Evolutionary conservation across 2,797 vertebrate species (phyloP), one percentile per base, ranked within the genome.

Genomic region (Manis crassicaudata): DNA sequence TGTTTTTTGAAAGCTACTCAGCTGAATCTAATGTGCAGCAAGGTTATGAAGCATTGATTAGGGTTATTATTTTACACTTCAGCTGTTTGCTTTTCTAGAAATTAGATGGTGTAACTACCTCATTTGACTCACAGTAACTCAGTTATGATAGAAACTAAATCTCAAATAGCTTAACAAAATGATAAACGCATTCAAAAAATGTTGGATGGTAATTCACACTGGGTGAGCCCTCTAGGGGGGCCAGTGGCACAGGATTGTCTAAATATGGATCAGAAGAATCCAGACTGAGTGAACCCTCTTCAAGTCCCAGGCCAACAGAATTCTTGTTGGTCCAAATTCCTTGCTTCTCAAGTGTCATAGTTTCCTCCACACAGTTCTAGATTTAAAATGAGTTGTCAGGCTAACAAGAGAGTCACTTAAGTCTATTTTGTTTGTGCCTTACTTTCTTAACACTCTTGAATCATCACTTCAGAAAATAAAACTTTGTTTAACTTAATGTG

Each of bases 1-100:
- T 92, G 37, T 7, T 95, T 96, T 96, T 75, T 60, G 25, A 90
- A 96, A 82, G 52, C 40, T 92, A 20, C 43, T 88, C 60, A 63
- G 72, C 2, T 60, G 80, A 14, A 75, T 87, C 29, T 35, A 63
- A 65, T 25, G 54, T 87, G 58, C 8, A 21, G 16, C 16, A 77
- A 56, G n/a, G 70, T 82, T 72, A 37, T 2, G 10, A 87, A 94
- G n/a, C 75, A 79, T 35, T 83, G 17, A 92, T 62, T 20, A 46
- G 29, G 37, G 67, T 60, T 50, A 75, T 52, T 93, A 82, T 23
- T 86, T 93, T 80, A 68, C 2, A 37, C 40, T 92, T 83, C 7
- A 77, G n/a, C 21, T 85, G 32, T 62, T 80, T 88, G 40, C 1
- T 93, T 7, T 96, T 84, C 67, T 58, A 95, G 29, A 85, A 20